Evolutionary conservation across 2,113 vertebrate species (phyloP).

Genomic region (Sinocyclocheilus maitianheensis): DNA sequence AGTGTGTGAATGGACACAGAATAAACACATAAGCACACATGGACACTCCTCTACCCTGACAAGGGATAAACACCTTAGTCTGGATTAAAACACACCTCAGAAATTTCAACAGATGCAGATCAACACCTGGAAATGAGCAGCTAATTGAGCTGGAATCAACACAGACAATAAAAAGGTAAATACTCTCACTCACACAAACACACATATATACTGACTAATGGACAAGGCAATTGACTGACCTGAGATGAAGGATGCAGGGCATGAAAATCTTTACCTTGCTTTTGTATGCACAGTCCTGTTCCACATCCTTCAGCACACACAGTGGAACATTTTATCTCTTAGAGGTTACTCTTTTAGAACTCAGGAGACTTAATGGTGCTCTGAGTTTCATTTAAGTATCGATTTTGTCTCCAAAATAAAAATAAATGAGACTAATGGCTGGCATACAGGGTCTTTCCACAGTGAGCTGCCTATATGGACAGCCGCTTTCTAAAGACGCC

Average conservation of each 20-base stretch:
- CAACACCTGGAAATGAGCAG: conserved; percentile 39
- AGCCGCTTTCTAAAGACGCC: not conserved
- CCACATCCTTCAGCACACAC: conserved; percentile 6
- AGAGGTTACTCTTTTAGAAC: not conserved
- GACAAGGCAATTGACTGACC: not conserved
- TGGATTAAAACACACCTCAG: conserved; percentile 11
- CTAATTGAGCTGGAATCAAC: conserved; percentile 44
- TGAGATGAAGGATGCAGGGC: not conserved
- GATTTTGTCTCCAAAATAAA: not conserved
- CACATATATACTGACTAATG: conserved; percentile 10
- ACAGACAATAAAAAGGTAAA: conserved; percentile 57
- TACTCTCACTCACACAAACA: not conserved
- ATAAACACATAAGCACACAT: not conserved
- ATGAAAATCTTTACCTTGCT: conserved; percentile 27
- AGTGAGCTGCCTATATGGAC: not conserved
- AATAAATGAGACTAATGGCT: not conserved
- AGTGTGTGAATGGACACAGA: not conserved
- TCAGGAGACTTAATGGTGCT: not conserved
- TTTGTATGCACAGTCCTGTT: conserved; percentile 18
- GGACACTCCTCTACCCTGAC: not conserved
- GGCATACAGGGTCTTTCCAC: not conserved
- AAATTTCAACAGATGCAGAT: conserved; percentile 6
- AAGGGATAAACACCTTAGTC: not conserved
- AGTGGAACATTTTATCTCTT: not conserved
- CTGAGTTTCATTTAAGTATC: not conserved